phyloP scores from a whole-genome alignment of 2,888 invertebrate genomes.

The Amphipoea oculea region DNA sequence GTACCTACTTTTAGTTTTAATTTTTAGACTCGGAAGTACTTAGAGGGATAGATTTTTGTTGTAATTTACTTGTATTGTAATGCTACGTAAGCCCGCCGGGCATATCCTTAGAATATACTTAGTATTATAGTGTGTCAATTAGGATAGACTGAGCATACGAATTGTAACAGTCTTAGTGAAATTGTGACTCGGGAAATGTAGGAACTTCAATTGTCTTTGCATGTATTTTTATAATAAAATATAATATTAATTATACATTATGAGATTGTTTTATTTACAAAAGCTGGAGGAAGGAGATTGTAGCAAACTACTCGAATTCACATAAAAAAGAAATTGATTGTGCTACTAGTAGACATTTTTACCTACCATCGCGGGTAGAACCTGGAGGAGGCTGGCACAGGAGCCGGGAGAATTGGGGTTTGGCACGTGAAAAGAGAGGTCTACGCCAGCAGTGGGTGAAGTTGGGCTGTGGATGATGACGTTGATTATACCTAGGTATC shows the following conservation, averaged over 20 bases:
- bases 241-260: constrained; percentile 38
- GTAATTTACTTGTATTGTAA: constrained; percentile 49
- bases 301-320: background rate
- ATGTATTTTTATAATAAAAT: constrained; percentile 73
- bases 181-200: constrained; percentile 55
- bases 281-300: background rate
- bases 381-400: too few relatives aligned
- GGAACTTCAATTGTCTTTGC: constrained; percentile 63
- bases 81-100: constrained; percentile 39
- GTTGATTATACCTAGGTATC: background rate
- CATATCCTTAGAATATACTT: constrained; percentile 43
- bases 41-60: constrained; percentile 64
- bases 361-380: too few relatives aligned
- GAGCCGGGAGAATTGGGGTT: too few relatives aligned
- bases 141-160: constrained; percentile 49
- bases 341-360: background rate
- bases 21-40: constrained; percentile 66
- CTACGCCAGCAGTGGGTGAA: too few relatives aligned
- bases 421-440: too few relatives aligned
- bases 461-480: too few relatives aligned
- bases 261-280: constrained; percentile 44
- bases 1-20: constrained; percentile 61
- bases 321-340: background rate
- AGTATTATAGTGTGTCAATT: constrained; percentile 61
- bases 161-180: constrained; percentile 55